A percentile compares a stretch with the other conserved stretches of the same genome.
Conservation (phyloP, 2,797 vertebrate species). For the Acanthornis magna region DNA sequence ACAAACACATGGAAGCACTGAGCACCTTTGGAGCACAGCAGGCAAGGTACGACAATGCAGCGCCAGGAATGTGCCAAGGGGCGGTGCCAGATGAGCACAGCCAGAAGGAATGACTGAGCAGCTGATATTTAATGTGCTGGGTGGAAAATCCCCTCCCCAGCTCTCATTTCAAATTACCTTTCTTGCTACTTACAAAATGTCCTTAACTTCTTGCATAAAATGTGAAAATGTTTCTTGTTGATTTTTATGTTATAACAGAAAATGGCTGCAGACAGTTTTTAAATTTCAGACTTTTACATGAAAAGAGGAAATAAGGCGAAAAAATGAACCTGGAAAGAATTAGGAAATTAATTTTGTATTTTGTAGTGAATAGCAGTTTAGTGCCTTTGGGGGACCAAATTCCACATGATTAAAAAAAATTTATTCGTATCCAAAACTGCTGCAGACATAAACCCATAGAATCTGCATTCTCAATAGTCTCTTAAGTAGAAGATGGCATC, state of each 20-base stretch:
- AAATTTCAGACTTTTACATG: background rate
- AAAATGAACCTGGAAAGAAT: background rate
- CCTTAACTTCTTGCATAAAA: background rate
- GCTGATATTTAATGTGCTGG: background rate
- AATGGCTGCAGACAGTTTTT: background rate
- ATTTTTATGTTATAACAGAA: background rate
- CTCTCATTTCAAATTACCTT: background rate
- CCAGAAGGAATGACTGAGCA: background rate
- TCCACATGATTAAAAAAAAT: background rate
- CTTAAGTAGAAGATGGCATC: background rate
- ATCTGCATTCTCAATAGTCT: background rate
- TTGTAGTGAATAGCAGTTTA: background rate
- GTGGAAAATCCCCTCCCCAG: background rate
- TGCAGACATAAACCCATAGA: background rate
- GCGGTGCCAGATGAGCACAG: background rate
- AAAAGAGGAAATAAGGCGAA: background rate
- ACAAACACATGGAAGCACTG: background rate
- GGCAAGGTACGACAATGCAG: background rate
- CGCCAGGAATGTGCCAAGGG: accelerated
- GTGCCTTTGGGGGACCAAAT: background rate
- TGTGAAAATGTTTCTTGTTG: background rate
- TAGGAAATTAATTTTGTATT: background rate
- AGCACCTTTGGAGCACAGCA: background rate
- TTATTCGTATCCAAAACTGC: background rate
- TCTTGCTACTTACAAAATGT: background rate